Evolutionary conservation across 2,113 vertebrate species (phyloP), one percentile per base, ranked within the genome.

Genomic region (Campylorhamphus procurvoides): DNA sequence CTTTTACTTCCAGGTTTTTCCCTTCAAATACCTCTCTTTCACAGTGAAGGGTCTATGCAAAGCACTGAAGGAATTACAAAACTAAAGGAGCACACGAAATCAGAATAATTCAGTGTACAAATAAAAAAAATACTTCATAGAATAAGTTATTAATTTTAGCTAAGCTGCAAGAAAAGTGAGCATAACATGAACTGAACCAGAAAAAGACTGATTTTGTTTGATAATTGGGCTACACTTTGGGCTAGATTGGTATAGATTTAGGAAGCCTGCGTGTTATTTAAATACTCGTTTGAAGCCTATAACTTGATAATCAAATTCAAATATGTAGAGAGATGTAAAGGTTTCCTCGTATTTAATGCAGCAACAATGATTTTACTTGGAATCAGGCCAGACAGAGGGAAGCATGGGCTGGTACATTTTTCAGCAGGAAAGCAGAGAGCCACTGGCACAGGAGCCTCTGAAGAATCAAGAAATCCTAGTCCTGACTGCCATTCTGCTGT

Each of bases 361-460:
- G 84, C 84, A 90, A 80, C 68, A 93, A 66, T 67, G 60, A 59
- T 69, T 76, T 94, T 63, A 93, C 55, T 64, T 93, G 71, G 77
- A 95, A 96, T 59, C 59, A 86, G 59, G 75, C 85, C 77, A 92
- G 63, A 92, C 83, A 94, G 95, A 85, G 73, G 46, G 62, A 94
- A 94, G 84, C 35, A 86, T 6, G 50, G 72, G 84, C 28, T n/a
- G 40, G 40, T 84, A 64, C 31, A 66, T 72, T 83, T 89, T 79
- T 71, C 71, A 95, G 71, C 46, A 89, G 83, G 44, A 52, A 50
- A 75, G 35, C 0, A 82, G 74, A 87, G 4, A 71, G 56, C 29
- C 62, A 91, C 39, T 42, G 35, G 67, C 77, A 87, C 28, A 89
- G 82, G 53, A 81, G 84, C 49, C 52, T 86, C 87, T 81, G 84